Conservation (phyloP, 64 coral and sea anemone genomes). For the Hydrozoanthus tunicans region DNA sequence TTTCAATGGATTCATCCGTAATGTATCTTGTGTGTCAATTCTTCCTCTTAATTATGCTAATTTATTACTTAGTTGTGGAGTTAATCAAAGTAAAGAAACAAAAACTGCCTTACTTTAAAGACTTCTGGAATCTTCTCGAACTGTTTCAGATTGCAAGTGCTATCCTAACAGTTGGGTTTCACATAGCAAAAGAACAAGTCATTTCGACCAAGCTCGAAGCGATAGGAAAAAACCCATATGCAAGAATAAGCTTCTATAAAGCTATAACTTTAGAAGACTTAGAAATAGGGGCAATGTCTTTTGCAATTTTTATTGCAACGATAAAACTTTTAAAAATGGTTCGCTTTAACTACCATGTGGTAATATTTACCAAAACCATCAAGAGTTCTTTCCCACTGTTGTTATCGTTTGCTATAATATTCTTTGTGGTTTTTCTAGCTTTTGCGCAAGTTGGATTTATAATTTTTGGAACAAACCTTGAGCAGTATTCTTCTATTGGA, state of each 20-base stretch:
- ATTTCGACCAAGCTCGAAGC: slow-evolving; percentile 5
- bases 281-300: slow-evolving; percentile 29
- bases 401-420: slow-evolving; percentile 52
- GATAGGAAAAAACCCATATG: slow-evolving; percentile 58
- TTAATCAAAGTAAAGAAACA: slow-evolving; percentile 31
- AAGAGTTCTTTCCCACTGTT: slow-evolving; percentile 26
- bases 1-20: background rate
- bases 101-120: slow-evolving; percentile 50
- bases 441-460: slow-evolving; percentile 66
- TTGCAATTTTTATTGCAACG: slow-evolving; percentile 62
- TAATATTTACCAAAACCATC: slow-evolving; percentile 39
- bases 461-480: slow-evolving; percentile 52
- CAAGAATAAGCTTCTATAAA: slow-evolving; percentile 56
- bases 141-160: slow-evolving; percentile 46
- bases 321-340: slow-evolving; percentile 69
- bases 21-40: slow-evolving; percentile 32
- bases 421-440: slow-evolving; percentile 58
- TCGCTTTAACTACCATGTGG: slow-evolving; percentile 58
- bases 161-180: slow-evolving; percentile 30
- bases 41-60: slow-evolving; percentile 33
- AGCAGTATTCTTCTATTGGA: slow-evolving; percentile 46
- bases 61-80: slow-evolving; percentile 21
- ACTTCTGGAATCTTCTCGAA: slow-evolving; percentile 61
- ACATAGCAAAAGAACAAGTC: slow-evolving; percentile 28
- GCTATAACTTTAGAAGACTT: slow-evolving; percentile 25